phyloP scores from a whole-genome alignment of 1,140 invertebrate genomes.

The Drosophila seguyi region DNA sequence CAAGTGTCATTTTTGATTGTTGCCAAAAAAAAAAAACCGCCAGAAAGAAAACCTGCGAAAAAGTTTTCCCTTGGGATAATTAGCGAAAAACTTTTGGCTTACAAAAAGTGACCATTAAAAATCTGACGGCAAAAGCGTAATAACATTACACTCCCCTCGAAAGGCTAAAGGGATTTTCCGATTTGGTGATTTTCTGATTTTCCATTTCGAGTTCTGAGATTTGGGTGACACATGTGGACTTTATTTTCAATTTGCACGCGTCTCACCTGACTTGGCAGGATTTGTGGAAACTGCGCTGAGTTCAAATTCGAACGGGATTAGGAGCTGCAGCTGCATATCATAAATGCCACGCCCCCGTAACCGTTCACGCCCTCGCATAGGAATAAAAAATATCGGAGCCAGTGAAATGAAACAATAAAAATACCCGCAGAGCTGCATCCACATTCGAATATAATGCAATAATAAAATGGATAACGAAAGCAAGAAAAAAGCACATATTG shows the following conservation, averaged over 20 bases:
- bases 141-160: neutral
- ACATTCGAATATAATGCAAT: constrained; percentile 46
- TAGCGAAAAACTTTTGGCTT: constrained; percentile 45
- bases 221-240: constrained; percentile 26
- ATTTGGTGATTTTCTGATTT: neutral
- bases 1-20: constrained; percentile 47
- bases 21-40: constrained; percentile 28
- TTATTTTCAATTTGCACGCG: constrained; percentile 33
- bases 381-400: constrained; percentile 33
- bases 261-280: constrained; percentile 37
- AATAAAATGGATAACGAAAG: constrained; percentile 49
- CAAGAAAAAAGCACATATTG: constrained; percentile 74
- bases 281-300: neutral
- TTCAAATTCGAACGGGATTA: constrained; percentile 39
- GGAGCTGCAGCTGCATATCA: constrained; percentile 46
- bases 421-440: constrained; percentile 47
- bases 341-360: constrained; percentile 30
- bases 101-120: constrained; percentile 33
- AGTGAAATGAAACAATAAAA: constrained; percentile 75
- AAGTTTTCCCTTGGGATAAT: constrained; percentile 38
- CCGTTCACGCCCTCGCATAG: neutral
- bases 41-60: neutral
- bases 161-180: constrained; percentile 11
- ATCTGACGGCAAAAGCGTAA: constrained; percentile 11
- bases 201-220: neutral